Conservation (phyloP, 2,797 vertebrate genomes). For the Urocyon cinereoargenteus region DNA sequence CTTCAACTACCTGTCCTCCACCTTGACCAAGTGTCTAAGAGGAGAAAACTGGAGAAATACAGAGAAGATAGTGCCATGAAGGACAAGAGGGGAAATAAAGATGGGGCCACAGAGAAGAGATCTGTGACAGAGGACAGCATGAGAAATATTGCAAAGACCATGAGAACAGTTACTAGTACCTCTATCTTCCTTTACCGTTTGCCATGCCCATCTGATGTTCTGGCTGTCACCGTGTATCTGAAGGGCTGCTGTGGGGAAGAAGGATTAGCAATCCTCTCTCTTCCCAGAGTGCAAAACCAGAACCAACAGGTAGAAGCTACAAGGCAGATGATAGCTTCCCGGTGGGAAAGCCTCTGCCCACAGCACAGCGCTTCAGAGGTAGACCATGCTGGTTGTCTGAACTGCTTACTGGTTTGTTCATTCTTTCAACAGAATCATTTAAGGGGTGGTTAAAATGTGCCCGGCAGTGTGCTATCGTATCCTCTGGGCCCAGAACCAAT, state of each 20-base stretch:
- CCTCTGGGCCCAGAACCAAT: background rate
- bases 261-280: background rate
- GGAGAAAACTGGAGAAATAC: background rate
- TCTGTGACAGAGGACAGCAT: background rate
- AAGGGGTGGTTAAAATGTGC: background rate
- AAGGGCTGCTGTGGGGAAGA: background rate
- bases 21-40: background rate
- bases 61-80: background rate
- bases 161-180: no score
- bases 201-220: background rate
- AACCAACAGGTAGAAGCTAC: background rate
- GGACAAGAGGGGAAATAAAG: background rate
- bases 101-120: background rate
- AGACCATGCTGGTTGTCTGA: background rate
- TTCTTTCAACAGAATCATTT: background rate
- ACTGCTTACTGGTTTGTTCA: background rate
- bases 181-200: background rate
- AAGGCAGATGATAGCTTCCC: background rate
- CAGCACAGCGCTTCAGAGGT: background rate
- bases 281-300: background rate
- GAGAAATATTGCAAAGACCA: background rate
- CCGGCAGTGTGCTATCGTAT: no score
- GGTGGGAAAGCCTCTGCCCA: background rate
- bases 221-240: background rate
- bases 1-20: background rate